Base-by-base conservation (phyloP, 2,113 vertebrate species). In the Bombycilla garrulus region DNA sequence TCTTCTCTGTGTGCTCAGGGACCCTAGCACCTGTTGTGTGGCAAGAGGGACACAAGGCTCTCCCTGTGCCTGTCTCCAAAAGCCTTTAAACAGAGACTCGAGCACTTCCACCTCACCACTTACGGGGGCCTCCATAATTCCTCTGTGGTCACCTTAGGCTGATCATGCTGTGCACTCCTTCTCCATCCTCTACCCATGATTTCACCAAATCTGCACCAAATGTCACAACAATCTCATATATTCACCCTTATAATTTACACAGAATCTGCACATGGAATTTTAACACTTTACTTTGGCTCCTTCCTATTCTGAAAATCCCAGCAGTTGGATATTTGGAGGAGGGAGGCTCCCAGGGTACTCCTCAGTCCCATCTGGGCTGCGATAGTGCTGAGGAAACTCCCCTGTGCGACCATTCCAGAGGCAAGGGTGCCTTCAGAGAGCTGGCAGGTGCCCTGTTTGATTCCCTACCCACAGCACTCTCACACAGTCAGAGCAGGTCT, bases 351-450 rank as follows among this genome's bases (percentile, higher is more conserved):
- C 58, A 9, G 6, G 4, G 11, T 19, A 36, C n/a, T 47, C 6
- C 42, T 11, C 3, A 10, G n/a, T 48, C 44, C 28, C 29, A 38
- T 26, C 35, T 26, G 16, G 56, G 44, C 26, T 38, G 36, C 28
- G 17, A 12, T 2, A 50, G 8, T 26, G 10, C 12, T 62, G 29
- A 40, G 29, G 10, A 40, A 62, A 33, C 12, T 50, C 22, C 10
- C 4, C 22, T 26, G 6, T 33, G 57, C 40, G 22, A 40, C 45
- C 35, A 50, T 62, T 77, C 28, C 4, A 9, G 45, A 21, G 45
- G 7, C 13, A 33, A 4, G 0, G 4, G 16, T 48, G 13, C 7
- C 44, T 61, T 13, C 28, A 50, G 6, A 3, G 2, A 47, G 9
- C 20, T 36, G 8, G 13, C 3, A 7, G 26, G n/a, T 36, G 18